These are phyloP conservation scores for Pluvianellus socialis DNA, from an alignment of 2,113 vertebrate species.

Conservation along the genomic window DNA sequence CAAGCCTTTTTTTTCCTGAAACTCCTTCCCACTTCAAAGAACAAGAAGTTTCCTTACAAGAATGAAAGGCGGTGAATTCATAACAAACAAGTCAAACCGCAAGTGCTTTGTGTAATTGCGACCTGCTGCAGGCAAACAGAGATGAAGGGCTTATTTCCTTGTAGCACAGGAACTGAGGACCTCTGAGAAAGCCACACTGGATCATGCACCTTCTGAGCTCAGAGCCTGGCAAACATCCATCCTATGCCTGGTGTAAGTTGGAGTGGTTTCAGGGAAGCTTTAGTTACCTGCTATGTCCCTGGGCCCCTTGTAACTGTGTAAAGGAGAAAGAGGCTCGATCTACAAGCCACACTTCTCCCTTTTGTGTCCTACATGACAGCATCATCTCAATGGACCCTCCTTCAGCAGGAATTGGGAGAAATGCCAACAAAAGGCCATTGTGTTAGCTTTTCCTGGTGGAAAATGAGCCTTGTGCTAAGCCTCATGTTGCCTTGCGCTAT, in stretches of 20 bases:
- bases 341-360: not conserved
- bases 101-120: not conserved
- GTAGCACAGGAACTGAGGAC: not conserved
- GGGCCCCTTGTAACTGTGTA: not conserved
- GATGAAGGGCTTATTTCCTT: not conserved
- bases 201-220: not conserved
- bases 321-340: not conserved
- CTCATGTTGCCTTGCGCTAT: not conserved
- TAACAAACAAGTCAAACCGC: conserved; percentile 44
- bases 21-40: conserved; percentile 23
- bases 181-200: not conserved
- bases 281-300: not conserved
- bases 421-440: not conserved
- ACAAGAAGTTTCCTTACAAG: not conserved
- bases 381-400: not conserved
- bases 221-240: not conserved
- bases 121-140: not conserved
- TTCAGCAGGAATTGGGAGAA: not conserved
- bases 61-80: not conserved
- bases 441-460: not conserved
- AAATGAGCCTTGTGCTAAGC: not conserved
- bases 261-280: not conserved
- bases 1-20: not conserved
- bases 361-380: not conserved
- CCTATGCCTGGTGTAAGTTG: not conserved